A percentile compares a stretch with the other conserved stretches of the same genome.
These are phyloP conservation scores for Dynastes grantii DNA, from an alignment of 2,888 invertebrate genomes.

Conservation along the genomic window DNA sequence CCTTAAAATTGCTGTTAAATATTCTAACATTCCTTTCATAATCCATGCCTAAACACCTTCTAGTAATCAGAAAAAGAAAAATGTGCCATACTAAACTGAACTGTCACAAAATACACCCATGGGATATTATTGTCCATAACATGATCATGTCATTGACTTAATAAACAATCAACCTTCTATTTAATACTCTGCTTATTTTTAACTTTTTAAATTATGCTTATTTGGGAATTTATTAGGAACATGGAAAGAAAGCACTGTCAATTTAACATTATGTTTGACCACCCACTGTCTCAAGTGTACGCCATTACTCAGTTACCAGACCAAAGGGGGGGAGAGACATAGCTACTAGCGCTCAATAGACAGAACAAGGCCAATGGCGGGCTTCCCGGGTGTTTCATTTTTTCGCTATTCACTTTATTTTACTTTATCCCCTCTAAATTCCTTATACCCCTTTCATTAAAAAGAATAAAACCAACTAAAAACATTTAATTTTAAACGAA, in stretches of 20 bases:
- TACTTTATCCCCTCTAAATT: not conserved
- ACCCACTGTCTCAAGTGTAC: conserved; percentile 69
- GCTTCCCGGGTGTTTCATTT: conserved; percentile 36
- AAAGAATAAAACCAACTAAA: not conserved
- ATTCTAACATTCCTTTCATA: conserved; percentile 58
- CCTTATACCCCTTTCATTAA: not conserved
- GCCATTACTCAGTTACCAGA: conserved; percentile 65
- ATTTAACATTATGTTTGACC: conserved; percentile 67
- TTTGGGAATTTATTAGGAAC: conserved; percentile 59
- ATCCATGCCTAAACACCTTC: conserved; percentile 60
- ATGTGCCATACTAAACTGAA: conserved; percentile 62
- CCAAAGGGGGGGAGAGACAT: conserved; percentile 52
- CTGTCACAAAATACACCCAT: conserved; percentile 64
- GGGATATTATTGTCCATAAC: conserved; percentile 53
- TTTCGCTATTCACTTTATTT: conserved; percentile 9
- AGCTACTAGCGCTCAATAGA: conserved; percentile 57
- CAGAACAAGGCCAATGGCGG: conserved; percentile 46
- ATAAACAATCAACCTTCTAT: conserved; percentile 45
- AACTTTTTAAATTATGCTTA: conserved; percentile 57
- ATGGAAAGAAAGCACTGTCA: conserved; percentile 66
- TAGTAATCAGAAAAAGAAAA: conserved; percentile 59
- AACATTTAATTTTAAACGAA: not conserved
- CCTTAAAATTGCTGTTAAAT: conserved; percentile 59
- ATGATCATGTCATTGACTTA: conserved; percentile 55
- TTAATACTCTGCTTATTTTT: conserved; percentile 52